Conservation (phyloP, 2,888 invertebrate species). For the Eilema depressum region DNA sequence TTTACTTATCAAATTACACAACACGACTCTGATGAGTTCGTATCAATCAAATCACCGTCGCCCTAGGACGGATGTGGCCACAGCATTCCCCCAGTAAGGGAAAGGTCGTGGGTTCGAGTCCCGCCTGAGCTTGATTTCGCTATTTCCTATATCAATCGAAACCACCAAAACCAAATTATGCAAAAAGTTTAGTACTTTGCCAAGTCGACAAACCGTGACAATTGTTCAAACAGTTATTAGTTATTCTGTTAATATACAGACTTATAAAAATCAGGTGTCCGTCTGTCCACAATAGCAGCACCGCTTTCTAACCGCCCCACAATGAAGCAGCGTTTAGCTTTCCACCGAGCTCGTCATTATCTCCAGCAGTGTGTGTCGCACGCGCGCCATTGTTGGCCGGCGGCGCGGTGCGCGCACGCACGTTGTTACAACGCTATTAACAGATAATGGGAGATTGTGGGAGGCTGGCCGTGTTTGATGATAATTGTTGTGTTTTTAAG, state of each 20-base stretch:
- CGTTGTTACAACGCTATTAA: constrained; percentile 23
- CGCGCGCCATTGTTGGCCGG: constrained; percentile 22
- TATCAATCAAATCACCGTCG: too few relatives aligned
- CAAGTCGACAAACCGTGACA: neutral
- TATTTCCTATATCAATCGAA: too few relatives aligned
- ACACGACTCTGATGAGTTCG: too few relatives aligned
- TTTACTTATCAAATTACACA: too few relatives aligned
- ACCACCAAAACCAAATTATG: neutral
- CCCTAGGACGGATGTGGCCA: too few relatives aligned
- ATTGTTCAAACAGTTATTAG: neutral
- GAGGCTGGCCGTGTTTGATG: constrained; percentile 3
- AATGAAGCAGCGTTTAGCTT: constrained; percentile 10
- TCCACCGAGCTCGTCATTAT: constrained; percentile 19
- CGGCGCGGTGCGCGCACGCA: constrained; percentile 15
- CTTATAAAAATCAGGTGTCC: neutral
- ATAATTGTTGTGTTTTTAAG: constrained; percentile 12
- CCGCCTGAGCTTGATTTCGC: too few relatives aligned
- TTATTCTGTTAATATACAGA: neutral
- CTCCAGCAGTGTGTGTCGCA: constrained; percentile 14
- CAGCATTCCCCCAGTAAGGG: too few relatives aligned
- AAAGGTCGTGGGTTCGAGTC: too few relatives aligned
- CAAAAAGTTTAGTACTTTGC: neutral
- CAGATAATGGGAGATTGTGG: constrained; percentile 21
- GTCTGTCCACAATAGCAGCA: neutral
- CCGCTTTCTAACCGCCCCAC: neutral